Evolutionary conservation across 2,797 vertebrate genomes (phyloP).

Genomic region (Ciconia nigra): DNA sequence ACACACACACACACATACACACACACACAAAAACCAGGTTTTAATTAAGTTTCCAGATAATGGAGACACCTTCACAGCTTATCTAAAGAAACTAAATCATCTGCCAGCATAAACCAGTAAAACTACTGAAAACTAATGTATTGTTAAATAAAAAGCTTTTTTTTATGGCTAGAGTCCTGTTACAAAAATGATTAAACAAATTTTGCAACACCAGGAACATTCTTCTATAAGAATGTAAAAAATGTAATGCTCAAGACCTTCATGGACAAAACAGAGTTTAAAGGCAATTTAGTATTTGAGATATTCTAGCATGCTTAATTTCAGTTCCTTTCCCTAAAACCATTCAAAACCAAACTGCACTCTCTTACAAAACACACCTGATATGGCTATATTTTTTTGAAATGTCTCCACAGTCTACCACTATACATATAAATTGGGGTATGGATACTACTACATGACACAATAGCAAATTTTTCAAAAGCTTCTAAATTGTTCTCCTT

Average conservation of each 20-base stretch:
- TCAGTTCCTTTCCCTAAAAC: neutral
- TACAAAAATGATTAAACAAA: slow-evolving; percentile 27
- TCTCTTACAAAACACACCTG: neutral
- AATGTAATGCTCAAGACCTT: slow-evolving; percentile 39
- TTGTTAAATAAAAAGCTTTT: neutral
- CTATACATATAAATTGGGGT: neutral
- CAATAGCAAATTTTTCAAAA: neutral
- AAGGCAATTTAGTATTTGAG: slow-evolving; percentile 23
- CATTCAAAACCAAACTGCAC: neutral
- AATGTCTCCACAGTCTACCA: neutral
- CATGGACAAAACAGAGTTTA: slow-evolving; percentile 23
- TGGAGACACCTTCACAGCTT: neutral
- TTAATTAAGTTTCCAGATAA: neutral
- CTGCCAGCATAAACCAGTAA: neutral
- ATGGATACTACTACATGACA: neutral
- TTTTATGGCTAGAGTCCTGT: neutral
- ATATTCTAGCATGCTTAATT: neutral
- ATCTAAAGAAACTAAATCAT: neutral
- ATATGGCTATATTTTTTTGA: neutral
- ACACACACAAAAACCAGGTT: neutral
- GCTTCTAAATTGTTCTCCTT: neutral
- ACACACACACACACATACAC: neutral
- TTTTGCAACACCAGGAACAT: slow-evolving; percentile 54
- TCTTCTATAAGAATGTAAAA: slow-evolving; percentile 65
- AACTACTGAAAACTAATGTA: neutral